These are phyloP conservation scores for Marisa cornuarietis DNA, from an alignment of 1,140 invertebrate species.

Conservation along the genomic window DNA sequence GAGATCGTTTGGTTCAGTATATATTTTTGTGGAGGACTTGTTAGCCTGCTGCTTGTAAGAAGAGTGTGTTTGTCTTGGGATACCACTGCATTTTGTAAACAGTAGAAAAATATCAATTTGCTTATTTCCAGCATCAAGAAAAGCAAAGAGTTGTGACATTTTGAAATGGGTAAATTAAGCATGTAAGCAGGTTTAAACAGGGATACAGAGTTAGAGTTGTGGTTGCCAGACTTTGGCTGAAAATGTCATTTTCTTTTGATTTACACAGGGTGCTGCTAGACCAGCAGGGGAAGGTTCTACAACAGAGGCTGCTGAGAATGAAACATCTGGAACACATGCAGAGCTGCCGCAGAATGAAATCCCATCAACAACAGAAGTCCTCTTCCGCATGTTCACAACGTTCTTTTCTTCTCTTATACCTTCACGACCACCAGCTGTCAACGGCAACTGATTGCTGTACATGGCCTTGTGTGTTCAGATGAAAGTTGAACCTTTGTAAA, in stretches of 20 bases:
- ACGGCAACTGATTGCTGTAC: slow-evolving; percentile 36
- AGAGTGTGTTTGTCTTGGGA: neutral
- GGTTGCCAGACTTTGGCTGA: neutral
- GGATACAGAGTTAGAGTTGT: neutral
- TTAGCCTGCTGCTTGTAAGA: neutral
- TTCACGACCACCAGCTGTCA: slow-evolving; percentile 41
- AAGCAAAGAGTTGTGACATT: no score
- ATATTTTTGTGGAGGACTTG: neutral
- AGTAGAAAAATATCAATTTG: no score
- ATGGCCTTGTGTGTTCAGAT: no score
- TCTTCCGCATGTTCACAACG: slow-evolving; percentile 42
- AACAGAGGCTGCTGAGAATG: neutral
- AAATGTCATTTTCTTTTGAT: neutral
- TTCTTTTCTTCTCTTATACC: slow-evolving; percentile 52
- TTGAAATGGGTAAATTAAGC: no score
- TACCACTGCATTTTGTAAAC: no score
- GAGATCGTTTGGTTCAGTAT: no score
- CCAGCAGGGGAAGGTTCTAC: neutral
- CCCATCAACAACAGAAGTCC: neutral
- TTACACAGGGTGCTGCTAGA: neutral
- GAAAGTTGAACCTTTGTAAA: no score
- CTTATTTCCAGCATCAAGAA: no score
- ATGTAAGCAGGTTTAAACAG: neutral
- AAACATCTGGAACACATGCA: neutral
- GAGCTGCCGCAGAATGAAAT: neutral